phyloP scores from a whole-genome alignment of 2,888 invertebrate genomes.

The Brachyopa scutellaris region DNA sequence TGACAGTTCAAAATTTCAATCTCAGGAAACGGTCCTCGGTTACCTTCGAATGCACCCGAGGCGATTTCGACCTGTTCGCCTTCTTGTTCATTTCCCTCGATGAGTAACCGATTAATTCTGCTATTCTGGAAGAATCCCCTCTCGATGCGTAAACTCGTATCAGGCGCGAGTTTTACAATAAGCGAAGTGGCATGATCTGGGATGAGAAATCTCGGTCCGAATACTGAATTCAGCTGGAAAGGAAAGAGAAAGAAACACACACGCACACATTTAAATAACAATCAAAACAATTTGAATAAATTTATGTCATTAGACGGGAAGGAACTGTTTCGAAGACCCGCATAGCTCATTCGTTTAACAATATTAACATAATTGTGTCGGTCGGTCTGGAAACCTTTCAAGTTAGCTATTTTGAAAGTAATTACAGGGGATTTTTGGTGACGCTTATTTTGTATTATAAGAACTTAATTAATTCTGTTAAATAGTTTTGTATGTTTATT shows the following conservation, averaged over 20 bases:
- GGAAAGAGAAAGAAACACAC: slow-evolving; percentile 6
- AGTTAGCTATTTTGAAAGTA: slow-evolving; percentile 56
- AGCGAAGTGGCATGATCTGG: slow-evolving; percentile 76
- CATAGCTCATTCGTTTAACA: slow-evolving; percentile 46
- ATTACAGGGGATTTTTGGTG: slow-evolving; percentile 64
- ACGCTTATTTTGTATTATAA: slow-evolving; percentile 21
- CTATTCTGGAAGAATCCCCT: slow-evolving; percentile 77
- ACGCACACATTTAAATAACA: slow-evolving; percentile 22
- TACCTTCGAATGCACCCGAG: slow-evolving; percentile 77
- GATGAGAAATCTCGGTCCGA: slow-evolving; percentile 76
- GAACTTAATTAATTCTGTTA: slow-evolving; percentile 49
- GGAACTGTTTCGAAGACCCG: slow-evolving; percentile 47
- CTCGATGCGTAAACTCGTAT: slow-evolving; percentile 76
- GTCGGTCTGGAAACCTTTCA: slow-evolving; percentile 39
- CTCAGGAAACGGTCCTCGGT: slow-evolving; percentile 79
- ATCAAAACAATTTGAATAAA: slow-evolving; percentile 55
- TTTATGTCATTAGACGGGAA: slow-evolving; percentile 40
- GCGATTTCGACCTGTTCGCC: slow-evolving; percentile 79
- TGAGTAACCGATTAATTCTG: slow-evolving; percentile 77
- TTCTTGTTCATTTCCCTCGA: slow-evolving; percentile 76
- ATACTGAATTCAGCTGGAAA: slow-evolving; percentile 76
- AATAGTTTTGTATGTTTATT: slow-evolving; percentile 29
- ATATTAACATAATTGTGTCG: slow-evolving; percentile 63
- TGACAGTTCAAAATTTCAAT: slow-evolving; percentile 77
- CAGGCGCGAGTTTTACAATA: slow-evolving; percentile 75